Base-by-base conservation (phyloP, 2,113 vertebrate species). In the Eretmochelys imbricata region DNA sequence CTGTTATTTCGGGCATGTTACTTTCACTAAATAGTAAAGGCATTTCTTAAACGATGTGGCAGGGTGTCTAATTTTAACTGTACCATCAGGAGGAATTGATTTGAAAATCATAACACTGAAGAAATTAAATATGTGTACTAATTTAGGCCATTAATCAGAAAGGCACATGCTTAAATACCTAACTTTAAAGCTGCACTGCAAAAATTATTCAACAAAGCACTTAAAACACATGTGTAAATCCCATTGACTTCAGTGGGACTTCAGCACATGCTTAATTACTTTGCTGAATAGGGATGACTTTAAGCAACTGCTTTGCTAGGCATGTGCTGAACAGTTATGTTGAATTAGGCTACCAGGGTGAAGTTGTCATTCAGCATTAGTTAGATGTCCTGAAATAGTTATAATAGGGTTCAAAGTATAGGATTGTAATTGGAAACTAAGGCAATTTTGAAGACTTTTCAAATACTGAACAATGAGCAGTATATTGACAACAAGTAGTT, bases 91-190 rank as follows among this genome's bases (percentile, higher is more conserved):
- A 46, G 75, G 87, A 94, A 85, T 87, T 89, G 10, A 89, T 89
- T 50, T 90, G 80, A 95, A 96, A 96, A 42, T 90, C 82, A 81
- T 42, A 94, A 42, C 11, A 89, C 82, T 93, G 85, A 93, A 87
- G 89, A 84, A 91, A 95, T 91, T n/a, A 69, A 94, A 16, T 90
- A 89, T 89, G 90, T 96, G 80, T 89, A 51, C 91, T 91, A 83
- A 91, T 95, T 90, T 75, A 25, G 84, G 90, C 65, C 0, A 0
- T 87, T 89, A 81, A 89, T 84, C 79, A 38, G 59, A 51, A 51
- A 59, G 8, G 51, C 16, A 17, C 51, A 42, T 72, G 84, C 51
- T 92, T 80, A 80, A 91, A 48, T n/a, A 85, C 90, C 79, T n/a
- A 88, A 91, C 78, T 72, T 94, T 55, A 85, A 76, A 55, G 31